Evolutionary conservation across 2,888 invertebrate genomes (phyloP).

Genomic region (Ceraclea dissimilis): DNA sequence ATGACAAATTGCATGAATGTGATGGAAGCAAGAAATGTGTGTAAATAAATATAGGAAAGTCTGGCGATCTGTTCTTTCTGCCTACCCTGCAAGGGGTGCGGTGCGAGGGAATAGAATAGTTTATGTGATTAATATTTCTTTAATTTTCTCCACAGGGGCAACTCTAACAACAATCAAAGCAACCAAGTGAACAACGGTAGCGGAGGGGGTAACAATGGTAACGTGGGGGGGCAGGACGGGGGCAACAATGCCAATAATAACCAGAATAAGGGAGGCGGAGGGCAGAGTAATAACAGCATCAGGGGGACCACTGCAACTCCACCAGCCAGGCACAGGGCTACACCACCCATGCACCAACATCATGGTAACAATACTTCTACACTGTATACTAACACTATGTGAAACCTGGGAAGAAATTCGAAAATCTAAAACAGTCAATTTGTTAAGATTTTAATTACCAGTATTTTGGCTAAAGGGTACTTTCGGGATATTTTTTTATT

Average conservation of each 20-base stretch:
- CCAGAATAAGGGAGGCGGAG: slow-evolving; percentile 9
- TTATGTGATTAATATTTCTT: slow-evolving; percentile 27
- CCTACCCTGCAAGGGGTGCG: too few relatives aligned
- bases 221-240: slow-evolving; percentile 8
- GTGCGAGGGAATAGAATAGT: too few relatives aligned
- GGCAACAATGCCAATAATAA: slow-evolving; percentile 21
- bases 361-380: slow-evolving; percentile 29
- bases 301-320: slow-evolving; percentile 34
- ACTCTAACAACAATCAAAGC: slow-evolving; percentile 17
- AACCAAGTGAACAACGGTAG: slow-evolving; percentile 19
- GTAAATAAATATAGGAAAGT: too few relatives aligned
- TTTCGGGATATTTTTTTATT: too few relatives aligned
- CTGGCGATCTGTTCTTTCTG: too few relatives aligned
- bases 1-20: too few relatives aligned
- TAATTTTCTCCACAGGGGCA: slow-evolving; percentile 15
- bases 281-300: slow-evolving; percentile 1
- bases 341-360: slow-evolving; percentile 41
- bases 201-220: slow-evolving; percentile 15
- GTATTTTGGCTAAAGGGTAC: too few relatives aligned
- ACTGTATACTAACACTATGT: too few relatives aligned
- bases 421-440: too few relatives aligned
- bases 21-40: too few relatives aligned
- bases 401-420: too few relatives aligned
- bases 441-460: too few relatives aligned
- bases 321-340: slow-evolving; percentile 36